Evolutionary conservation across 1,140 invertebrate species (phyloP).

Genomic region (Drosophila insularis): DNA sequence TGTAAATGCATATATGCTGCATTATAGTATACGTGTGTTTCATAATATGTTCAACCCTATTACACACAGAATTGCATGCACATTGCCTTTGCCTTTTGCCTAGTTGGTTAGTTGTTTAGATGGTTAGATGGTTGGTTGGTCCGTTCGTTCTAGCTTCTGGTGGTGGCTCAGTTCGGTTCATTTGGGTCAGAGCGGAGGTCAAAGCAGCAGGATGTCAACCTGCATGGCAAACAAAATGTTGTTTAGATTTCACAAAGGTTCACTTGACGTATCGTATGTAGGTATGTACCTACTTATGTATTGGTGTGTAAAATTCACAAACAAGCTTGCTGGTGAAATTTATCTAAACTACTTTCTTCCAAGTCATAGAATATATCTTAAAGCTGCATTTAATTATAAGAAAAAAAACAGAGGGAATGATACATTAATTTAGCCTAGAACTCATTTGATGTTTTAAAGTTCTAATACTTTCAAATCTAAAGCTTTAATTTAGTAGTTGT

Average conservation of each 20-base stretch:
- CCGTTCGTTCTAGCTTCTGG: neutral
- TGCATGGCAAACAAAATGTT: slow-evolving; percentile 6
- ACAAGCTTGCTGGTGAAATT: neutral
- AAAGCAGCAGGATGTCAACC: slow-evolving; percentile 4
- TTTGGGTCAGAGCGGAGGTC: slow-evolving; percentile 3
- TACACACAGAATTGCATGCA: slow-evolving; percentile 50
- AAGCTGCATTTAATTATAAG: too few relatives aligned
- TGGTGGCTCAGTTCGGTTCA: slow-evolving; percentile 1
- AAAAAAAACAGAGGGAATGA: too few relatives aligned
- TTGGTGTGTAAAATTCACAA: neutral
- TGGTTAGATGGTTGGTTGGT: neutral
- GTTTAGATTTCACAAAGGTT: slow-evolving; percentile 10
- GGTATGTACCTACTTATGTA: too few relatives aligned
- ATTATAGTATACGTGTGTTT: slow-evolving; percentile 4
- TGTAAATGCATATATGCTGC: slow-evolving; percentile 62
- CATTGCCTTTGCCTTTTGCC: slow-evolving; percentile 25
- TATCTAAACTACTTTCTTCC: too few relatives aligned
- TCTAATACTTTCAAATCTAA: too few relatives aligned
- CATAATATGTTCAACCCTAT: slow-evolving; percentile 75
- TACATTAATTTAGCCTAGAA: too few relatives aligned
- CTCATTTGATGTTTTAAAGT: too few relatives aligned
- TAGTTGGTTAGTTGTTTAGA: neutral
- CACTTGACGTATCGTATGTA: neutral
- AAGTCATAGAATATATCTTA: too few relatives aligned
- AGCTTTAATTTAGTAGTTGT: too few relatives aligned